phyloP scores from a whole-genome alignment of 2,113 vertebrate genomes.

The Brienomyrus brachyistius region DNA sequence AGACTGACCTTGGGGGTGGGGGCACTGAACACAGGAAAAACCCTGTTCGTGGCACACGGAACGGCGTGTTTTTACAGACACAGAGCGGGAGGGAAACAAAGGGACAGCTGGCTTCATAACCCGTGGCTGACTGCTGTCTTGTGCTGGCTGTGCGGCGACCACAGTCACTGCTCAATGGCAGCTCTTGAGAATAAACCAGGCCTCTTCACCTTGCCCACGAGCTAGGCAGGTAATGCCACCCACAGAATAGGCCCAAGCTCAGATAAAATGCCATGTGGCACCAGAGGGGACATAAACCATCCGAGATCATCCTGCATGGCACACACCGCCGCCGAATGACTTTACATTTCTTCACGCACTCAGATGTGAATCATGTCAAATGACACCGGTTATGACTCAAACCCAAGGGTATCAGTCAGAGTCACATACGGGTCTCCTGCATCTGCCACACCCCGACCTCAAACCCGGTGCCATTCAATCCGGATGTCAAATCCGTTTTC shows the following conservation, averaged over 20 bases:
- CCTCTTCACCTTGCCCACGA: background rate
- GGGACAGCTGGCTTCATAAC: constrained; percentile 1
- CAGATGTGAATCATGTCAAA: background rate
- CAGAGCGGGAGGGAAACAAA: background rate
- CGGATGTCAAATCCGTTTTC: background rate
- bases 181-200: background rate
- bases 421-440: background rate
- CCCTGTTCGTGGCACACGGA: background rate
- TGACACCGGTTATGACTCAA: background rate
- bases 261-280: background rate
- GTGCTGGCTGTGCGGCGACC: background rate
- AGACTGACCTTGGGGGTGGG: constrained; percentile 11
- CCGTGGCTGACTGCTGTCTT: background rate
- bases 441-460: background rate
- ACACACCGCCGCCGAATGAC: background rate
- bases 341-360: background rate
- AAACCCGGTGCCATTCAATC: background rate
- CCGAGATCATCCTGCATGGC: background rate
- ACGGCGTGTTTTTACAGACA: background rate
- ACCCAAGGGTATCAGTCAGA: background rate
- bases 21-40: constrained; percentile 9
- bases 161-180: background rate
- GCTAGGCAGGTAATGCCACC: background rate
- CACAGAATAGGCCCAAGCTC: background rate
- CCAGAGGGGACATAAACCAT: background rate